Base-by-base conservation (phyloP, 2,888 invertebrate species). In the Rhogogaster chlorosoma region DNA sequence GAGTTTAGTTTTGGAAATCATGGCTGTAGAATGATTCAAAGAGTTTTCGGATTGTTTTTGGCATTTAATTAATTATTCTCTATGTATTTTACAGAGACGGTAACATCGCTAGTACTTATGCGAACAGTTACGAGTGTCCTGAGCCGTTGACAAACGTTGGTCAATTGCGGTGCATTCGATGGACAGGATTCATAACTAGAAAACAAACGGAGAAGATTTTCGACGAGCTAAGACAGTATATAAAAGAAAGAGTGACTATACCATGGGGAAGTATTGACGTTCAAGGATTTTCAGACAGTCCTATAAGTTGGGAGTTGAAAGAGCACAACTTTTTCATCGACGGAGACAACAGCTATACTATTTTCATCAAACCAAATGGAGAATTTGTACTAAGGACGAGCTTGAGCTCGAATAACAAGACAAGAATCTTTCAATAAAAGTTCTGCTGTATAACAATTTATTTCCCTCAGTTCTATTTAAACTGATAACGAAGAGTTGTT, bases 201-300 rank as follows among this genome's bases (percentile, higher is more conserved):
- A 88, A 90, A 29, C 92, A 94, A 86, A 89, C 95, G 7, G 84
- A 87, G 64, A 89, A 91, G 71, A 91, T 95, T 1, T 93, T 94
- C 29, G 85, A 92, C 61, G 85, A 86, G 36, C 86, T 94, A 83
- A 93, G 91, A 86, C 86, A 91, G 29, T 93, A 91, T 84, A 85
- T 91, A 9, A 87, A 87, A 42, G 84, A 61, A 10, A 87, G 88
- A 22, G 86, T 91, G 22, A 88, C 88, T 32, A 91, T 93, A 84
- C 92, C 93, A 2, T 95, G 95, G 95, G 89, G 92, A 70, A 93
- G 94, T 73, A 88, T 95, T 71, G 94, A 95, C 87, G 94, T 95
- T 9, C 95, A 95, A 89, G 95, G 95, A 61, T 95, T 95, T 90
- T 93, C 94, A 2, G 95, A 95, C 89, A 92, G 94, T 84, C 95